Conservation (phyloP, 2,113 vertebrate species). For the Xiphias gladius region DNA sequence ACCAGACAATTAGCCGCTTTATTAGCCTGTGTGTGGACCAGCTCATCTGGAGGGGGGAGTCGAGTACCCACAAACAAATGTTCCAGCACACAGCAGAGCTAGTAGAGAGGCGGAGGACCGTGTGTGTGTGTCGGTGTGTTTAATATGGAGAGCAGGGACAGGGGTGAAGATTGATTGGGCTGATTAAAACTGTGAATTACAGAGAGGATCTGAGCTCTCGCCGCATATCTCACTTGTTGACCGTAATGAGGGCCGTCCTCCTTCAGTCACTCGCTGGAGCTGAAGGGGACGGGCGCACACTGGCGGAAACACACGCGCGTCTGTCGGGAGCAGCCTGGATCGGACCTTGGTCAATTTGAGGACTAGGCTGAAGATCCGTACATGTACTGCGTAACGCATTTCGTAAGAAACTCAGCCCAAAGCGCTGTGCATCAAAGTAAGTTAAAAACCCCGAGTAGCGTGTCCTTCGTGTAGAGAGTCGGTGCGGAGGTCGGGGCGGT, state of each 20-base stretch:
- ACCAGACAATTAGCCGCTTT: constrained; percentile 76
- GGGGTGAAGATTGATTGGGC: constrained; percentile 66
- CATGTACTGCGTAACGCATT: no score
- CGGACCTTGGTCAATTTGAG: no score
- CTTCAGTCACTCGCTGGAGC: constrained; percentile 2
- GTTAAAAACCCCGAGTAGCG: no score
- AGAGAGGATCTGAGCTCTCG: constrained; percentile 33
- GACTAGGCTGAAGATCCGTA: no score
- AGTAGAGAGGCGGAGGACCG: neutral
- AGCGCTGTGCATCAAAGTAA: no score
- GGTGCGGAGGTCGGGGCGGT: no score
- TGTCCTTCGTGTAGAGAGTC: no score
- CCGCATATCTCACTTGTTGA: constrained; percentile 48
- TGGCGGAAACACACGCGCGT: no score
- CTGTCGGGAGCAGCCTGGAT: no score
- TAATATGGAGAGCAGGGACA: constrained; percentile 35
- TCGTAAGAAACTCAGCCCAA: no score
- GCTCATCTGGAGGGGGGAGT: constrained; percentile 68
- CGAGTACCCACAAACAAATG: constrained; percentile 69
- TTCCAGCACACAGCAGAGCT: neutral
- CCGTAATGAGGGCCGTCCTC: constrained; percentile 40
- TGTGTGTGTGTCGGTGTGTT: constrained; percentile 45
- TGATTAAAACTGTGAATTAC: constrained; percentile 69
- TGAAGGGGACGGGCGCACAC: neutral
- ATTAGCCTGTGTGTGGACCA: constrained; percentile 72